These are phyloP conservation scores for Pectinophora gossypiella DNA, from an alignment of 1,140 invertebrate genomes.

Conservation along the genomic window DNA sequence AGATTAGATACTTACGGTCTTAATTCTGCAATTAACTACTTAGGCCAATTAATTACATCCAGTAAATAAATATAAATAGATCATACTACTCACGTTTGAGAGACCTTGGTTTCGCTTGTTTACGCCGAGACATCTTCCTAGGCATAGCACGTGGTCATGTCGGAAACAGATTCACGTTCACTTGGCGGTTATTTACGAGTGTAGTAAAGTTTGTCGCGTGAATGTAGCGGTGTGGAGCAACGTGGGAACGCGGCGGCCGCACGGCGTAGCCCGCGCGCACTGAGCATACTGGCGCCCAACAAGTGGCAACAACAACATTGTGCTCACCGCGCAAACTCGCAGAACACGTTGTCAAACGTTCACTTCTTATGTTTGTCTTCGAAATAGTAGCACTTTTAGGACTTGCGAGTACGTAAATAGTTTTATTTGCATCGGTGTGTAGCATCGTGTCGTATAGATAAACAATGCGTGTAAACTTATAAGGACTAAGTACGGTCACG, in stretches of 20 bases:
- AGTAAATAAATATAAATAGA: too few relatives aligned
- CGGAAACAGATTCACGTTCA: not conserved
- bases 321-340: constrained; percentile 68
- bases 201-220: constrained; percentile 47
- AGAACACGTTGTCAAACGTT: too few relatives aligned
- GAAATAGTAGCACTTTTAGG: too few relatives aligned
- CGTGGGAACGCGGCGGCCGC: constrained; percentile 38
- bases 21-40: too few relatives aligned
- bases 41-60: too few relatives aligned
- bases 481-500: too few relatives aligned
- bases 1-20: too few relatives aligned
- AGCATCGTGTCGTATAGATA: too few relatives aligned
- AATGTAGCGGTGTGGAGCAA: constrained; percentile 19
- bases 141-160: not conserved
- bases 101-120: constrained; percentile 73
- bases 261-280: constrained; percentile 57
- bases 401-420: too few relatives aligned
- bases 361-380: too few relatives aligned
- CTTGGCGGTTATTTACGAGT: not conserved
- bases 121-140: constrained; percentile 67
- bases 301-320: constrained; percentile 70
- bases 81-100: constrained; percentile 70
- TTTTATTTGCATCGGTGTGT: too few relatives aligned
- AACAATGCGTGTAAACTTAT: too few relatives aligned
- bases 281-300: constrained; percentile 70